Evolutionary conservation across 2,113 vertebrate species (phyloP), one percentile per base, ranked within the genome.

Genomic region (Stigmatopora nigra): DNA sequence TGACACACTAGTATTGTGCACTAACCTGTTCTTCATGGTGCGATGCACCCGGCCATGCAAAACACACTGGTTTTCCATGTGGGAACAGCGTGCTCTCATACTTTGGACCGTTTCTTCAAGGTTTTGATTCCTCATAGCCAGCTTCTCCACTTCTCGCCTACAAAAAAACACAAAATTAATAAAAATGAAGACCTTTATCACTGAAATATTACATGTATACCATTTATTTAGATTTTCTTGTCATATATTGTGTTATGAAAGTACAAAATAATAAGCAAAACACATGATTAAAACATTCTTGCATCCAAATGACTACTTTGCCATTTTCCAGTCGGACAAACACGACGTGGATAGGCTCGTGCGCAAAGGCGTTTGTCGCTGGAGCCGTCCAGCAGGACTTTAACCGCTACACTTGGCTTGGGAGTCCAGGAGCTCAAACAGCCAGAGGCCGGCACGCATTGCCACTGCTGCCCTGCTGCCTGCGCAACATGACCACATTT

Each of bases 1-100:
- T n/a, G n/a, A n/a, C n/a, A n/a, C n/a, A n/a, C n/a, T n/a, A n/a
- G n/a, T n/a, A n/a, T n/a, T n/a, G n/a, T n/a, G n/a, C n/a, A 31
- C n/a, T 1, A 92, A 97, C 95, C 94, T 94, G 62, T 88, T 88
- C 81, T 94, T 97, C 95, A 98, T 96, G 73, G 88, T 90, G 75
- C 94, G 93, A 75, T 96, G 95, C 68, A 95, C 88, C 80, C 73
- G 89, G 45, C 95, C 95, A 31, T 97, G 95, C 64, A 95, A 94
- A 76, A 96, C 85, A 79, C 96, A 97, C 63, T 97, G 94, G 38
- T 93, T 88, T 78, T 95, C 92, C 91, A 97, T 86, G 80, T 94
- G 90, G 17, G 84, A 78, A 82, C 93, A 94, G 68, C 92, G 89
- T 73, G 86, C 88, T 88, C 88, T 90, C 83, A 93, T 84, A 80